These are phyloP conservation scores for Augochlorella aurata DNA, from an alignment of 2,888 invertebrate species.

Conservation along the genomic window DNA sequence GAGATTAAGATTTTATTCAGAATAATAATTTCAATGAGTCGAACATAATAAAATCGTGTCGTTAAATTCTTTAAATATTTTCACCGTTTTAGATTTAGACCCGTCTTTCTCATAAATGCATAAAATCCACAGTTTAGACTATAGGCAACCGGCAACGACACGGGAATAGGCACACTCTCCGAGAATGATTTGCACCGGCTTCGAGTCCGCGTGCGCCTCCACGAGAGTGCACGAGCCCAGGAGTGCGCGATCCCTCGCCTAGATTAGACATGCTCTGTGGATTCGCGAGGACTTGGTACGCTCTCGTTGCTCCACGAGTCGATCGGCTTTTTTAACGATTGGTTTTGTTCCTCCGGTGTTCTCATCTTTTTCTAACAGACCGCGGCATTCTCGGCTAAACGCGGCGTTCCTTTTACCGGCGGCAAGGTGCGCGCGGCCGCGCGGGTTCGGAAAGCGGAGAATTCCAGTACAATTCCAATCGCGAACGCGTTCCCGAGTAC, in stretches of 20 bases:
- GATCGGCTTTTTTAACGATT: background rate
- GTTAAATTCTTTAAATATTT: too few relatives aligned
- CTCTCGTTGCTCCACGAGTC: background rate
- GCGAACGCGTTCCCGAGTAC: slow-evolving; percentile 6
- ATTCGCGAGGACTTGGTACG: slow-evolving; percentile 12
- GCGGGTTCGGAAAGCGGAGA: background rate
- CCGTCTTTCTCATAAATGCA: too few relatives aligned
- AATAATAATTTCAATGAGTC: too few relatives aligned
- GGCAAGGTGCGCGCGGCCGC: background rate
- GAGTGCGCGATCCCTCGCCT: slow-evolving; percentile 9
- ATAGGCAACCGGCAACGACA: background rate
- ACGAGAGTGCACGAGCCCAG: background rate
- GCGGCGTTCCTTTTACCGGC: background rate
- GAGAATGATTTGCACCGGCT: background rate
- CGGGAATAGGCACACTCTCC: background rate
- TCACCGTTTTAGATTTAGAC: too few relatives aligned
- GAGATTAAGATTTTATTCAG: too few relatives aligned
- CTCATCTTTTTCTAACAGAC: background rate
- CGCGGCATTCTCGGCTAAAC: background rate
- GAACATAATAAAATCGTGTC: too few relatives aligned
- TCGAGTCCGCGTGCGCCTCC: background rate
- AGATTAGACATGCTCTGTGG: slow-evolving; percentile 24
- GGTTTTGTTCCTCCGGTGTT: background rate
- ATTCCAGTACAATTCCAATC: slow-evolving; percentile 15
- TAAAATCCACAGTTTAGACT: too few relatives aligned